These are phyloP conservation scores for Drosophila equinoxialis DNA, from an alignment of 1,140 invertebrate species.

Conservation along the genomic window DNA sequence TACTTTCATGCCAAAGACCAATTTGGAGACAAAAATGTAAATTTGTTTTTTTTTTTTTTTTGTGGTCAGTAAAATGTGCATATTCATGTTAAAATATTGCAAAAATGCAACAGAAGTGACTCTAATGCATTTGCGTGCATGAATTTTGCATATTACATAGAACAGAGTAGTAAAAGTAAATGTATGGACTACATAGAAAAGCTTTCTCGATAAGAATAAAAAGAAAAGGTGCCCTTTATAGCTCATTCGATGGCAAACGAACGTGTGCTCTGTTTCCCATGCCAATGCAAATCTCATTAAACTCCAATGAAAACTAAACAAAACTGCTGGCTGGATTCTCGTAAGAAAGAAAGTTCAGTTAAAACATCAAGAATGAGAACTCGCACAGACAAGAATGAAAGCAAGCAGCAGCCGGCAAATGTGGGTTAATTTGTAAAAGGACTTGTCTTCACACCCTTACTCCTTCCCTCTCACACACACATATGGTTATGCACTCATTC, in stretches of 20 bases:
- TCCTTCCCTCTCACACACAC: neutral
- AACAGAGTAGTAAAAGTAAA: constrained; percentile 24
- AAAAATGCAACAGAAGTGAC: constrained; percentile 17
- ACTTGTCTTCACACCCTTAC: constrained; percentile 26
- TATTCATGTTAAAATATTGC: constrained; percentile 62
- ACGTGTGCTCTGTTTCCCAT: constrained; percentile 10
- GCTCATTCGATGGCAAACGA: neutral
- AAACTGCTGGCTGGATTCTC: constrained; percentile 38
- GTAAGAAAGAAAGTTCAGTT: constrained; percentile 6
- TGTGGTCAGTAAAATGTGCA: constrained; percentile 49
- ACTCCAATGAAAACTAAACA: constrained; percentile 54
- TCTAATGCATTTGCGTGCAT: constrained; percentile 61
- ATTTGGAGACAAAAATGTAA: constrained; percentile 61
- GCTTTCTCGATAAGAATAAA: constrained; percentile 42
- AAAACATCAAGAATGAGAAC: constrained; percentile 48
- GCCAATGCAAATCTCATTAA: constrained; percentile 25
- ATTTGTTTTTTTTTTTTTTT: constrained; percentile 41
- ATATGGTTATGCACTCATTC: constrained; percentile 32
- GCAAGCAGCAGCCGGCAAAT: constrained; percentile 55
- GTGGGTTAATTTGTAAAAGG: constrained; percentile 74
- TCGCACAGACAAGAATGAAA: constrained; percentile 6
- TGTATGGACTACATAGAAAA: constrained; percentile 50
- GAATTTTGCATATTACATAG: constrained; percentile 61
- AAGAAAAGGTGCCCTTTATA: neutral
- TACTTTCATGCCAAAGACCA: constrained; percentile 37